A percentile compares a stretch with the other conserved stretches of the same genome.
Conservation (phyloP, 2,113 vertebrate genomes). For the sheep (Ovis aries) region ARS-UI_Ramb_v3.0 NC_056054.1:189446001-189446500, state of each 20-base stretch:
- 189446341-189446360: not conserved
- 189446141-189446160: not conserved
- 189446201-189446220: no score
- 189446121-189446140: not conserved
- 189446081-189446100: not conserved
- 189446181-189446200: not conserved
- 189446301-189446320: not conserved
- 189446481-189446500: not conserved
- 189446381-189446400: not conserved
- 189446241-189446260: not conserved
- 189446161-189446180: not conserved
- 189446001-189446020: not conserved
- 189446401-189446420: not conserved
- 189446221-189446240: not conserved
- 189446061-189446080: not conserved
- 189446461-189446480: not conserved
- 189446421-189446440: not conserved
- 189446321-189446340: not conserved
- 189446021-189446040: not conserved
- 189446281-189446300: not conserved
- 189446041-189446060: not conserved
- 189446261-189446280: slow-evolving; percentile 19
- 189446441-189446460: not conserved
- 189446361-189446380: not conserved
- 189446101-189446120: not conserved